Conservation (phyloP, 2,113 vertebrate species). For the Psammodynastes pulverulentus region DNA sequence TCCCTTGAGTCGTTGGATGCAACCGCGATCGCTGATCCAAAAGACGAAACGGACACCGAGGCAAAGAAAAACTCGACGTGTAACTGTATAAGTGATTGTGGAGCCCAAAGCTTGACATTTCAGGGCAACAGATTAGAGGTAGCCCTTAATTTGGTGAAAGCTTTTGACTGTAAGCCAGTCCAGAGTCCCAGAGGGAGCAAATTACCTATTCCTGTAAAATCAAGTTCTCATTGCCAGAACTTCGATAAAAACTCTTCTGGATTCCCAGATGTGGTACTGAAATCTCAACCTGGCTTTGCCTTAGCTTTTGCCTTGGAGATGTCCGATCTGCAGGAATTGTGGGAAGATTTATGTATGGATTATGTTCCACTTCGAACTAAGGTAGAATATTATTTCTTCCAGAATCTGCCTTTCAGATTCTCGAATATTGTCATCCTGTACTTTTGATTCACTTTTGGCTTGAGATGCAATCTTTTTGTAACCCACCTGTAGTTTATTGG, state of each 20-base stretch:
- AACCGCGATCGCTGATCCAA: conserved; percentile 62
- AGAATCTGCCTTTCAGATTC: rapidly evolving
- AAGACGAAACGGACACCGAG: conserved; percentile 61
- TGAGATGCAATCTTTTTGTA: neutral
- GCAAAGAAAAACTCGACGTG: conserved; percentile 56
- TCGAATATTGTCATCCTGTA: neutral
- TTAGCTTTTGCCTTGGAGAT: conserved; percentile 74
- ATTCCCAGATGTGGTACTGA: conserved; percentile 57
- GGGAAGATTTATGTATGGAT: conserved; percentile 83
- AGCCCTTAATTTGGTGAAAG: conserved; percentile 75
- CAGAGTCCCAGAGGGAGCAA: conserved; percentile 80
- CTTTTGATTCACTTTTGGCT: neutral
- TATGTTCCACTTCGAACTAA: conserved; percentile 80
- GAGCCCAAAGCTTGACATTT: conserved; percentile 40
- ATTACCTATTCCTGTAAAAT: conserved; percentile 81
- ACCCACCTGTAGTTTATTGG: neutral
- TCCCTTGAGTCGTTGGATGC: conserved; percentile 85
- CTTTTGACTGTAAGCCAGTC: conserved; percentile 81
- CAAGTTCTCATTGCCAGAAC: conserved; percentile 49
- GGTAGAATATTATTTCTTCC: conserved; percentile 68
- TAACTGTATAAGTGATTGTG: conserved; percentile 67
- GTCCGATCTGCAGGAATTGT: conserved; percentile 82
- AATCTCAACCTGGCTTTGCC: conserved; percentile 64
- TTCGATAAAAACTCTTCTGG: conserved; percentile 53
- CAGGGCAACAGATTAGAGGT: conserved; percentile 70